Base-by-base conservation (phyloP, 1,140 invertebrate species). In the Lysiphlebus fabarum region DNA sequence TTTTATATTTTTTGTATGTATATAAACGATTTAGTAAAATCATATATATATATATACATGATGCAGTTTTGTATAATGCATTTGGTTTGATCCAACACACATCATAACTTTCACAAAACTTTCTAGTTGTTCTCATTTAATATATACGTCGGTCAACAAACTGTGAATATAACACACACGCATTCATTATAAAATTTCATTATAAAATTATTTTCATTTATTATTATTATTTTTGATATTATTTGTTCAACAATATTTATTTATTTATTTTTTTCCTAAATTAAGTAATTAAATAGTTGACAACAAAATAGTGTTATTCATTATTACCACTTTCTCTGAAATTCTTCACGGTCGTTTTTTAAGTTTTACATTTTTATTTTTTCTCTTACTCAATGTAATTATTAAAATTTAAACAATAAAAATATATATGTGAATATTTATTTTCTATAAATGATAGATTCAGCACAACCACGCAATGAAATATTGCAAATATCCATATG, bases 101-200 rank as follows among this genome's bases (percentile, higher is more conserved):
- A n/a, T n/a, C 17, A 26, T 26, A 56, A 65, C 59, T 65, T 65
- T 65, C 63, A 62, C 63, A 61, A 64, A 65, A 63, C 63, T 65
- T 65, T 65, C 63, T 65, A 65, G 60, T 55, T 56, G 59, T 53
- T 59, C 63, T 62, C 53, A 37, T 65, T 65, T 65, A 26, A 26
- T 26, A 26, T 62, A 59, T 65, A 56, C 57, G 45, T 49, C 56
- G 49, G 42, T 26, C 59, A 55, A 61, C 37, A 53, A 55, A 14
- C 43, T 11, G 10, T 41, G 17, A 53, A 47, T 53, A 55, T 47
- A 26, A n/a, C 17, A 41, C 37, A 17, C 43, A 42, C 47, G 38
- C 33, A 44, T 34, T 59, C 50, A 51, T 40, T 8, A 53, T 38
- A 54, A 40, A 42, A 34, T 5, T 49, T 59, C 50, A 51, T 40